Evolutionary conservation across 2,113 vertebrate species (phyloP), one percentile per base, ranked within the genome.

Genomic region (Buteo buteo): DNA sequence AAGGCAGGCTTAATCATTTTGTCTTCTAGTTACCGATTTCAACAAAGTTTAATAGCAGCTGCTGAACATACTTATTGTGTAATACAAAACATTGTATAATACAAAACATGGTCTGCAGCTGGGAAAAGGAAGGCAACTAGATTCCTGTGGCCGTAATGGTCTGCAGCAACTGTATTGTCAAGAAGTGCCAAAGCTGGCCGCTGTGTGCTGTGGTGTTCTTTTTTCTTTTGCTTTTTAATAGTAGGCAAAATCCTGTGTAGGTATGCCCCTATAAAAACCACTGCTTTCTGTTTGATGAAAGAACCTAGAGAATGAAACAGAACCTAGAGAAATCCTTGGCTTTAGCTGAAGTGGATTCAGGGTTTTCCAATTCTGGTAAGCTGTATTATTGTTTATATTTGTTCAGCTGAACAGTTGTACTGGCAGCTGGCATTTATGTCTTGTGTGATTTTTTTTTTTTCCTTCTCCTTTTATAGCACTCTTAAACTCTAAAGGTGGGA

Each of bases 351-450:
- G 16, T 28, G 6, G 5, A 18, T 83, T 73, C 11, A 45, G 6
- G 13, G 3, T 72, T 82, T 87, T 94, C 45, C 19, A 40, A 1
- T 74, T 58, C 17, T 57, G 21, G 6, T 74, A 59, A 59, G 70
- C 57, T 21, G 3, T 70, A 3, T 31, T 13, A 28, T 38, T 81
- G 12, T 49, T 62, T 52, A 7, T 88, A 90, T 92, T 93, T 90
- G 49, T 81, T 96, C 76, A 70, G 49, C 32, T 62, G 29, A 79
- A 84, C 45, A 67, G 29, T 80, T 96, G n/a, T 45, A 52, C n/a
- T 45, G 72, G 26, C 50, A 80, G 36, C 82, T 92, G 57, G 5
- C 21, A 29, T 82, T 92, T 90, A 34, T 54, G 62, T 94, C 70
- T 52, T 87, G n/a, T 79, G 45, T 81, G 82, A 40, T 61, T 93